Base-by-base conservation (phyloP, 2,797 vertebrate genomes). In the Distichodus sexfasciatus region DNA sequence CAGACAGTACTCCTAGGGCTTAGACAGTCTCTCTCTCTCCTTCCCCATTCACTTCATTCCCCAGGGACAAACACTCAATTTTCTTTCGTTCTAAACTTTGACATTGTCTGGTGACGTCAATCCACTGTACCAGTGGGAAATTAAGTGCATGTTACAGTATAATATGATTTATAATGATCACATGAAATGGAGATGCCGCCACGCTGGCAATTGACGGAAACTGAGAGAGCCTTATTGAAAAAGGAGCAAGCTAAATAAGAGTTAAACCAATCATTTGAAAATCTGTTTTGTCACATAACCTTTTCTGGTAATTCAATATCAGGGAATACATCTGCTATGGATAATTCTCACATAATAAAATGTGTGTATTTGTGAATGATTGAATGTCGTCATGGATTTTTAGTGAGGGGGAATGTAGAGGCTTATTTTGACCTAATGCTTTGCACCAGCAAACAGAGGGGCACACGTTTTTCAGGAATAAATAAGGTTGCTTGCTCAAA, bases 1-100 rank as follows among this genome's bases (percentile, higher is more conserved):
- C 75, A 76, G 82, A 82, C 80, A 79, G 75, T 43, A 48, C 76
- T 75, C 38, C 44, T 44, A 61, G 63, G 43, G 48, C 65, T 55
- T 40, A 75, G 77, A 70, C 74, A 19, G 21, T 55, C 24, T 33
- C 21, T 35, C 62, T 43, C 51, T 47, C 38, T 24, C 29, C 31
- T 62, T 44, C 2, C 55, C 50, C 33, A 57, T 24, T 60, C 6
- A 29, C 14, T 62, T 61, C 55, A 28, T 51, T 62, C 69, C 61
- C 67, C 15, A 41, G 26, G 47, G 63, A 57, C 44, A 66, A 33
- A 62, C 23, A 51, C 33, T 57, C 33, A 48, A 55, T 71, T 72
- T 53, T 76, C 54, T 64, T 61, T 53, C 15, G 11, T 58, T 29
- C 38, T 68, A 38, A 36, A 53, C 19, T n/a, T n/a, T 67, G 64